Evolutionary conservation across 2,888 invertebrate genomes (phyloP).

Genomic region (Drosophila lacicola): DNA sequence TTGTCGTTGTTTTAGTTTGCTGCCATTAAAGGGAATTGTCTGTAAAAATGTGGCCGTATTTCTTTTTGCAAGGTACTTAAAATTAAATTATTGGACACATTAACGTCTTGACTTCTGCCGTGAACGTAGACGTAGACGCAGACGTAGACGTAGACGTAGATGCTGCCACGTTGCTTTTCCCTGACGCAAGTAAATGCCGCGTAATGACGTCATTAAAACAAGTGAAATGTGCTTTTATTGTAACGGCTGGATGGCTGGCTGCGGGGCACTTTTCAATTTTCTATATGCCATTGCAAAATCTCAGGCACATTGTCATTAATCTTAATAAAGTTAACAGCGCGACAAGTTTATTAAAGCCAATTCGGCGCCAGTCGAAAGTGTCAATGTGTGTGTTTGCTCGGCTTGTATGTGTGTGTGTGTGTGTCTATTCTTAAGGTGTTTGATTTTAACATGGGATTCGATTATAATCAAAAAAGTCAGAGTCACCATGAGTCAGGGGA

Average conservation of each 20-base stretch:
- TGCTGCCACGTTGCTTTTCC: slow-evolving; percentile 2
- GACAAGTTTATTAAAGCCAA: slow-evolving; percentile 79
- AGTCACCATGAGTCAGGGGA: slow-evolving; percentile 55
- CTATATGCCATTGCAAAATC: slow-evolving; percentile 57
- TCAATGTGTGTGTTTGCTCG: slow-evolving; percentile 17
- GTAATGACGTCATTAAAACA: slow-evolving; percentile 81
- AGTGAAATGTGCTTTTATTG: slow-evolving; percentile 80
- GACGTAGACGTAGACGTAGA: slow-evolving; percentile 20
- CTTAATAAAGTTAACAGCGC: slow-evolving; percentile 78
- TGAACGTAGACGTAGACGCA: slow-evolving; percentile 38
- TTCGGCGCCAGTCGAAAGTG: slow-evolving; percentile 61
- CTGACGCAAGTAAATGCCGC: slow-evolving; percentile 73
- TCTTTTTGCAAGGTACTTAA: slow-evolving; percentile 81
- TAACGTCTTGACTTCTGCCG: slow-evolving; percentile 76
- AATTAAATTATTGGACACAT: slow-evolving; percentile 81
- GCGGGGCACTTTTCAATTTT: slow-evolving; percentile 68
- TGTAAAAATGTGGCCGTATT: slow-evolving; percentile 81
- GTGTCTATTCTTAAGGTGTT: slow-evolving; percentile 57
- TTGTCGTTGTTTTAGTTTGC: slow-evolving; percentile 50
- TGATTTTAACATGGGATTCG: slow-evolving; percentile 31
- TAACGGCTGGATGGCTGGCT: slow-evolving; percentile 38
- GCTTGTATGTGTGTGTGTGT: slow-evolving; percentile 8
- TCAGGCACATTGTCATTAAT: slow-evolving; percentile 70
- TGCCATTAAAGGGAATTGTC: slow-evolving; percentile 80
- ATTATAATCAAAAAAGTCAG: slow-evolving; percentile 1